Evolutionary conservation across 2,888 invertebrate genomes (phyloP), one percentile per base, ranked within the genome.

Genomic region (Drosophila prolongata): DNA sequence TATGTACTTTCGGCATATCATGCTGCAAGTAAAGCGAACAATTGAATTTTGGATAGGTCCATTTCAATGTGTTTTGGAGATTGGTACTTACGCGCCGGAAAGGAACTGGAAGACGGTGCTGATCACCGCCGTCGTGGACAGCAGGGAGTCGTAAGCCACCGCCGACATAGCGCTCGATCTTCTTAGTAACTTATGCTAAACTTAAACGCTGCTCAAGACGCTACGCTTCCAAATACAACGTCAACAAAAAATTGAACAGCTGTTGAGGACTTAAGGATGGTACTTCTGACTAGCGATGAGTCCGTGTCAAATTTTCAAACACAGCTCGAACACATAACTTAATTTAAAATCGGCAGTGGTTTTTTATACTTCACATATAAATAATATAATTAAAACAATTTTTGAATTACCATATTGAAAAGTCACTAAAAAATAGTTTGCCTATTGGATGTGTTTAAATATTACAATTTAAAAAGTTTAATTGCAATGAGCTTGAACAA

Each of bases 41-140:
- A 5, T 57, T 40, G 24, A 3, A 37, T 16, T 34, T 40, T 34
- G 46, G 27, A 14, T 16, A 16, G 3, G 47, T 2, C 1, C 11
- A 24, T 34, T 35, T 43, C 43, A 37, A 37, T 46, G 46, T 42
- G 49, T 6, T 30, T 37, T 3, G 14, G 14, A 24, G 66, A 38
- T 50, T 24, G 6, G 13, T 38, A 95, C 96, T 95, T 94, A 97
- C 97, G 94, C 94, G 93, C 97, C 97, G 68, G 97, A 95, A 80
- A 97, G 93, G 94, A 97, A 97, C 90, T 97, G 97, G 70, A 96
- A 92, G 78, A 97, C 94, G 14, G 97, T 97, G 75, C 95, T 95
- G 69, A 95, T 92, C 50, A 96, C 96, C 40, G 97, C 97, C 46
- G 94, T 90, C 16, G 90, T 87, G 58, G 91, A 90, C 60, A 92